Evolutionary conservation across 1,140 invertebrate genomes (phyloP).

Genomic region (Brachionus sp.): DNA sequence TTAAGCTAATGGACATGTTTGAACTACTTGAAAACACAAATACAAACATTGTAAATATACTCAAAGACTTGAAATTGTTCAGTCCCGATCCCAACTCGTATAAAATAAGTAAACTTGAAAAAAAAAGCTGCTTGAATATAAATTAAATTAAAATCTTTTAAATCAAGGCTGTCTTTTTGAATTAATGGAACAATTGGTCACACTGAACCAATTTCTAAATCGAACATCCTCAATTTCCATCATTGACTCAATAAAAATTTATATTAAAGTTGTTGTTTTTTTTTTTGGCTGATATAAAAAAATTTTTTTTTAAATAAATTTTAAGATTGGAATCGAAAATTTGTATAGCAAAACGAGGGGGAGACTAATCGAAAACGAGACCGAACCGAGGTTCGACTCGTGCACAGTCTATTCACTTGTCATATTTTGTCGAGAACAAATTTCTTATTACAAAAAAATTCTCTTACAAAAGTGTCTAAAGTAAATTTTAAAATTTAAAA

Average conservation of each 20-base stretch:
- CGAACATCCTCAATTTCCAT: conserved; percentile 26
- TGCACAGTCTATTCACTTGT: conserved; percentile 14
- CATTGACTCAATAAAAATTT: conserved; percentile 7
- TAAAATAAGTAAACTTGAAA: background rate
- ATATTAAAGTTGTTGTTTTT: background rate
- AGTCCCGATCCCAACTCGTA: background rate
- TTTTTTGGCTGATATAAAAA: background rate
- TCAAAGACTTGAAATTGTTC: background rate
- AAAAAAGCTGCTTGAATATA: background rate
- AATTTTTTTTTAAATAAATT: background rate
- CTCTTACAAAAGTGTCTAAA: background rate
- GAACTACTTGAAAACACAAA: background rate
- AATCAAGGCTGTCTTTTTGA: background rate
- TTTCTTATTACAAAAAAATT: background rate
- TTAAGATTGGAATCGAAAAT: conserved; percentile 23
- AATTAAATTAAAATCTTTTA: background rate
- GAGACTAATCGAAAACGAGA: background rate
- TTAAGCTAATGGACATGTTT: conserved; percentile 16
- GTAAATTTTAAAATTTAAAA: background rate
- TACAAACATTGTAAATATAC: background rate
- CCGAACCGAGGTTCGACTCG: background rate
- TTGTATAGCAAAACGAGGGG: background rate
- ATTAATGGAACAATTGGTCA: background rate
- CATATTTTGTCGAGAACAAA: conserved; percentile 21
- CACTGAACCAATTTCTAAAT: conserved; percentile 15